A percentile compares a stretch with the other conserved stretches of the same genome.
Conservation (phyloP, 2,797 vertebrate genomes). For the Heterohyrax brucei region DNA sequence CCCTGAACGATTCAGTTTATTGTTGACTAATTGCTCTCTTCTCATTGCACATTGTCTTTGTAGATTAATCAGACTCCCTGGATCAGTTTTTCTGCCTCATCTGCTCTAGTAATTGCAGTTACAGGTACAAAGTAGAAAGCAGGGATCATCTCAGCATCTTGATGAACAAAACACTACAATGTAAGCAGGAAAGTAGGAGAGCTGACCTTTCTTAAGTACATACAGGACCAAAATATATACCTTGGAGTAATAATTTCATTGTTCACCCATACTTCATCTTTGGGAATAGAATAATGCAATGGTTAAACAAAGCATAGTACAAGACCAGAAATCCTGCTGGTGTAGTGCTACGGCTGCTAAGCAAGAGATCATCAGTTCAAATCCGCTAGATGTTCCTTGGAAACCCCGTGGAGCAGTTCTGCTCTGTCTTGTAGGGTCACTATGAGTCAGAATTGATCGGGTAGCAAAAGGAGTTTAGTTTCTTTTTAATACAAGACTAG, state of each 20-base stretch:
- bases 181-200: not conserved
- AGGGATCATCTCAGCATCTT: not conserved
- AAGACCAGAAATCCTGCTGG: not conserved
- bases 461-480: too few relatives aligned
- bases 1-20: slow-evolving; percentile 36
- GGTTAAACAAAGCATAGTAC: slow-evolving; percentile 38
- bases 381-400: too few relatives aligned
- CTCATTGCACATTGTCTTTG: not conserved
- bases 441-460: too few relatives aligned
- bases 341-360: too few relatives aligned
- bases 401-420: too few relatives aligned
- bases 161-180: not conserved
- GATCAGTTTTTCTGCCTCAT: slow-evolving; percentile 22
- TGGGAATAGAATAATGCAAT: not conserved
- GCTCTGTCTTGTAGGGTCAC: too few relatives aligned
- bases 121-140: not conserved
- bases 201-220: not conserved
- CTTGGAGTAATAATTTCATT: not conserved
- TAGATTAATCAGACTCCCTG: not conserved
- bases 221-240: not conserved
- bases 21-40: slow-evolving; percentile 40
- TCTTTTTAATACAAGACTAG: not conserved
- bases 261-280: not conserved
- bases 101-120: not conserved
- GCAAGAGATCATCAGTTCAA: too few relatives aligned